phyloP scores from a whole-genome alignment of 2,113 vertebrate genomes.

The Phyllostomus hastatus region DNA sequence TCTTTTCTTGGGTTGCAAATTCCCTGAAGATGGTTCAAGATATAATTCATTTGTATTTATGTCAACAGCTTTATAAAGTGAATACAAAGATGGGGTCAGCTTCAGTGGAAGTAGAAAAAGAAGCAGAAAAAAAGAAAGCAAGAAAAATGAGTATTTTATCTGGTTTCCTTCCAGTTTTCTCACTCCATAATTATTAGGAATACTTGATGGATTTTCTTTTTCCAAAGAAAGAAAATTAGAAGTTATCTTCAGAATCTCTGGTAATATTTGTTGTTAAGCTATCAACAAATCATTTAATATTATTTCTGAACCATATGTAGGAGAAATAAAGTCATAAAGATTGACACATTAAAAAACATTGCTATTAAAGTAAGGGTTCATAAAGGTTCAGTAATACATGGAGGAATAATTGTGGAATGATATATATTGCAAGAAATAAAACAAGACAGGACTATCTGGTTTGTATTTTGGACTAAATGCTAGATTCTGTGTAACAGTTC shows the following conservation, averaged over 20 bases:
- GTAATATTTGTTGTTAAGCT: background rate
- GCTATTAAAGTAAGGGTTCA: background rate
- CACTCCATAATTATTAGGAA: background rate
- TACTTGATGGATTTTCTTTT: background rate
- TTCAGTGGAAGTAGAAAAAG: background rate
- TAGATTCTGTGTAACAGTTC: background rate
- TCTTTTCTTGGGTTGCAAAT: background rate
- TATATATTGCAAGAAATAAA: background rate
- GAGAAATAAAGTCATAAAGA: background rate
- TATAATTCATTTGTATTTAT: background rate
- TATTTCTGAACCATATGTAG: background rate
- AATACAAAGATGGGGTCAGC: background rate
- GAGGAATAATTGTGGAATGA: background rate
- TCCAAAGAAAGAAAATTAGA: background rate
- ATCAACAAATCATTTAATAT: slow-evolving; percentile 8
- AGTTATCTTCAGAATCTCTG: background rate
- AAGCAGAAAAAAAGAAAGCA: background rate
- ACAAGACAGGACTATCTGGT: background rate
- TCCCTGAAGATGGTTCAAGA: background rate
- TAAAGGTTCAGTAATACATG: background rate
- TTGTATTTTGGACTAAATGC: background rate
- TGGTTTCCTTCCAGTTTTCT: background rate
- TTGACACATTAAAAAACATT: background rate
- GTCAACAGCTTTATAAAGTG: background rate
- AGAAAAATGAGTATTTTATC: background rate